Evolutionary conservation across 2,113 vertebrate species (phyloP).

Genomic region (Bubo scandiacus): DNA sequence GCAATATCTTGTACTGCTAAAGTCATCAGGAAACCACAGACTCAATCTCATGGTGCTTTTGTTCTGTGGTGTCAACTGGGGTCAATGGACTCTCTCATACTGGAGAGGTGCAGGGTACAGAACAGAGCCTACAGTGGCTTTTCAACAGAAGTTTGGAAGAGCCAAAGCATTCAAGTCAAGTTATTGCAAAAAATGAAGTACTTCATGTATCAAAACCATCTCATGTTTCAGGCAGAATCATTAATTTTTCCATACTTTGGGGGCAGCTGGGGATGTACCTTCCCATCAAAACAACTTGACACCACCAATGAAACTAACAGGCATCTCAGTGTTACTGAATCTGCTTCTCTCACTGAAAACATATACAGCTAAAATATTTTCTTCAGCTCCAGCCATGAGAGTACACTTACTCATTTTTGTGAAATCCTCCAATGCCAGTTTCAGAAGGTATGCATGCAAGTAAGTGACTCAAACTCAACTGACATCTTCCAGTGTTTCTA

Average conservation of each 20-base stretch:
- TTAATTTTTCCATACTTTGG: neutral
- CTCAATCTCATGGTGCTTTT: neutral
- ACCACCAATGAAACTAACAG: neutral
- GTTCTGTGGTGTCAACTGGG: neutral
- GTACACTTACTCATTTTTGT: neutral
- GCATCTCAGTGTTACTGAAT: neutral
- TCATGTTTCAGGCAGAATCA: neutral
- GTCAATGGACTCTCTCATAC: neutral
- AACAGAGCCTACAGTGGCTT: neutral
- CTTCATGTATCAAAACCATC: neutral
- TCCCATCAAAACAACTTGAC: neutral
- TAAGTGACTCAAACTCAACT: neutral
- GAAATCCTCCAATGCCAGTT: neutral
- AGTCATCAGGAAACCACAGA: neutral
- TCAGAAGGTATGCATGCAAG: neutral
- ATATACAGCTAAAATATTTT: neutral
- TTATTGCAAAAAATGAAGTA: neutral
- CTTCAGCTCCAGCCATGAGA: neutral
- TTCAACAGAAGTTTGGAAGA: neutral
- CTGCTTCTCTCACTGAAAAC: neutral
- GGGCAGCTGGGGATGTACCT: neutral
- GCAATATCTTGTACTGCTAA: neutral
- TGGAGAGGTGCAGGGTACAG: neutral
- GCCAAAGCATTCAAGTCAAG: neutral
- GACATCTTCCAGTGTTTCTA: neutral